Evolutionary conservation across 2,888 invertebrate species (phyloP), one percentile per base, ranked within the genome.

Genomic region (Euzetes globulus): DNA sequence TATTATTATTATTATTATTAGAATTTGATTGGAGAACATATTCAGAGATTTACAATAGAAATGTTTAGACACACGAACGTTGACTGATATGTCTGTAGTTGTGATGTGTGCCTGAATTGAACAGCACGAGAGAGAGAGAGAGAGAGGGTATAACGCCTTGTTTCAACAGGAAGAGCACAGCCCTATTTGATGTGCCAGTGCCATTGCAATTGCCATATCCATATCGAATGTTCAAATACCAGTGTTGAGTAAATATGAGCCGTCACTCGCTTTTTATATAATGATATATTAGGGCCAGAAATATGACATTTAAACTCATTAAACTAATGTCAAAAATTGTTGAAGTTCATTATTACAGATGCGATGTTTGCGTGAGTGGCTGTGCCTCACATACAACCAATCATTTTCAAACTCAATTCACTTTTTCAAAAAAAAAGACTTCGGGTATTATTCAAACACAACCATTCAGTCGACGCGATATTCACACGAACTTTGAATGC

Each of bases 271-370:
- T 50, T 50, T n/a, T 50, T 50, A 19, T 19, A 19, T n/a, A 50
- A 50, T 50, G 19, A 50, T 19, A 19, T 50, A 50, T 41, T 41
- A 41, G 41, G 7, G 41, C 41, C 41, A 41, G 41, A 11, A 41
- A 41, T 60, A 27, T 60, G 60, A 60, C 60, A 60, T 60, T 60
- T 60, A 60, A 60, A 60, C 60, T 60, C 60, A 60, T 60, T 60
- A 60, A 60, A 60, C 27, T 60, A 60, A 60, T 60, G 60, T 60
- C 60, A 60, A 22, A 60, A 60, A 50, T n/a, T 50, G 50, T 60
- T 52, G 60, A 25, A 60, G n/a, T 60, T 60, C 60, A 60, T 60
- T 60, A 60, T 60, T 17, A 60, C 60, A 60, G 60, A 60, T 60
- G 60, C 15, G 60, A 60, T 60, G 29, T 60, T 60, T 29, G 60